Evolutionary conservation across 2,888 invertebrate genomes (phyloP), one percentile per base, ranked within the genome.

Genomic region (Pecten maximus): DNA sequence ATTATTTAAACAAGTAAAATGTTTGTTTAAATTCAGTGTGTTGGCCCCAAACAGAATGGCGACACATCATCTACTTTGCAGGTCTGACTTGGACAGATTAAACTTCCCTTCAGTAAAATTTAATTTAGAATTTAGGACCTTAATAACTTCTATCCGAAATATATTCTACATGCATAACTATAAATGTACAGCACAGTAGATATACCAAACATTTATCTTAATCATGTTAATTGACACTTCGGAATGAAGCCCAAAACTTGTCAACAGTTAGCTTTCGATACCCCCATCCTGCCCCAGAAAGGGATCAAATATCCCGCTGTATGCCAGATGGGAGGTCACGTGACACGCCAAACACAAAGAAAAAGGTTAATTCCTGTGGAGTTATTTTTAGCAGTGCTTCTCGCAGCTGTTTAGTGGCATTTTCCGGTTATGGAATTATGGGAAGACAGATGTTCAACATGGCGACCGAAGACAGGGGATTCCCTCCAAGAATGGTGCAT

Each of bases 381-480:
- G 74, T 74, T 74, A 74, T 74, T 74, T 74, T 74, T 74, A 74
- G 74, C 28, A 74, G 10, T 74, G 6, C 74, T 74, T 74, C 74
- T 74, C 74, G 74, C 74, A 74, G 74, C 74, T 74, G 74, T 74
- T 74, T 74, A 74, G 74, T 74, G 74, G 74, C 74, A 74, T 74
- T 88, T 88, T 74, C 40, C 50, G 35, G 87, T 40, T 87, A 88
- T 39, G 74, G 93, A 87, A 93, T 93, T 93, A 89, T 93, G 93
- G 93, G 93, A 40, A 92, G 92, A 92, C 94, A 94, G 94, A 93
- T 95, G 94, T 95, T 92, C 93, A 95, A 94, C 92, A 95, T 95
- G 95, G 95, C 94, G 94, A 93, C 93, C 90, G 90, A 89, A 88
- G 89, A 89, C 89, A 89, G 48, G 90, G 91, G 48, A 89, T 92